phyloP scores from a whole-genome alignment of 2,797 vertebrate genomes.

The Liasis olivaceus region DNA sequence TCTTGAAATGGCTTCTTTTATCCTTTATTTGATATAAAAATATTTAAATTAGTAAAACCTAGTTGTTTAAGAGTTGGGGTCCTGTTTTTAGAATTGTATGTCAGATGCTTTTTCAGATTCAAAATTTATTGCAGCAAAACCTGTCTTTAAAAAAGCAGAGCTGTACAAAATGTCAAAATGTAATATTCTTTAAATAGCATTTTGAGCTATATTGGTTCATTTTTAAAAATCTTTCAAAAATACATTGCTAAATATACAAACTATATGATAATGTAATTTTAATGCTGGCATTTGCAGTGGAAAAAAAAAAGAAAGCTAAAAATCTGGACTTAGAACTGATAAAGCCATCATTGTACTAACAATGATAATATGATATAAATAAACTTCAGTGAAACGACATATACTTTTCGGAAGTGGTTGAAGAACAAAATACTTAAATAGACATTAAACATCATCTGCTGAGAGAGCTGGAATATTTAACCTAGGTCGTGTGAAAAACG shows the following conservation, averaged over 20 bases:
- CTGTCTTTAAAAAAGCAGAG: slow-evolving; percentile 70
- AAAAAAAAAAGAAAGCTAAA: slow-evolving; percentile 67
- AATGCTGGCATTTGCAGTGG: slow-evolving; percentile 80
- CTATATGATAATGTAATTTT: slow-evolving; percentile 79
- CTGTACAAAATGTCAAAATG: slow-evolving; percentile 77
- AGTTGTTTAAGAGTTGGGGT: slow-evolving; percentile 42
- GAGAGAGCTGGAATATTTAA: slow-evolving; percentile 89
- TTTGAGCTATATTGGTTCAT: slow-evolving; percentile 70
- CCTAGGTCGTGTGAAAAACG: slow-evolving; percentile 93
- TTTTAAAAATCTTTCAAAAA: slow-evolving; percentile 76
- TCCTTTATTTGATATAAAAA: slow-evolving; percentile 67
- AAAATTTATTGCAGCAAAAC: slow-evolving; percentile 75
- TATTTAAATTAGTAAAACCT: slow-evolving; percentile 64
- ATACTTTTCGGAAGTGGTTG: slow-evolving; percentile 60
- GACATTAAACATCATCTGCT: slow-evolving; percentile 88
- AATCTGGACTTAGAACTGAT: slow-evolving; percentile 65
- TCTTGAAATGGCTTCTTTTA: slow-evolving; percentile 58
- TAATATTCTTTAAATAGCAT: slow-evolving; percentile 71
- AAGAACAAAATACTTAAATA: slow-evolving; percentile 78
- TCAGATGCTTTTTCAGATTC: slow-evolving; percentile 63
- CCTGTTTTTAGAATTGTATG: slow-evolving; percentile 55
- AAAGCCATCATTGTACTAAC: slow-evolving; percentile 66
- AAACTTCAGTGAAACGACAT: slow-evolving; percentile 67
- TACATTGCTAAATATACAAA: slow-evolving; percentile 85
- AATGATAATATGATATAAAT: slow-evolving; percentile 80